A percentile compares a stretch with the other conserved stretches of the same genome.
These are phyloP conservation scores for Aurelia sp. DNA, from an alignment of 30 jellyfish, hydroid and myxozoan species.

Conservation along the genomic window DNA sequence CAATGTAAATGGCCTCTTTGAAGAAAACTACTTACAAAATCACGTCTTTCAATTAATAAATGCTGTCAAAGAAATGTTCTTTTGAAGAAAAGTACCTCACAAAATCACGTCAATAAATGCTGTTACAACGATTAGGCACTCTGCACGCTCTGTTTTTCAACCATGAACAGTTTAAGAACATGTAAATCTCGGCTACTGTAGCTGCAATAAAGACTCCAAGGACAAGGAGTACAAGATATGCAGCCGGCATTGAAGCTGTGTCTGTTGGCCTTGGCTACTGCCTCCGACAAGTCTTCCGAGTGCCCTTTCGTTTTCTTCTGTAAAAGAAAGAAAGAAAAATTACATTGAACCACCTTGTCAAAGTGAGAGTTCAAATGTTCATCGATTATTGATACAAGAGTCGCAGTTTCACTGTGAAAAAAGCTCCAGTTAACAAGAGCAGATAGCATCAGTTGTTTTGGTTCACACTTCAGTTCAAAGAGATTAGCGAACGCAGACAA, in stretches of 20 bases:
- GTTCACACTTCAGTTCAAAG: too few relatives aligned
- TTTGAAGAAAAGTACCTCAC: too few relatives aligned
- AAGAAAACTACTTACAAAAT: too few relatives aligned
- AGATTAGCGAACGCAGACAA: too few relatives aligned
- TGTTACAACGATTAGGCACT: slow-evolving; percentile 83
- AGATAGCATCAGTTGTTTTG: too few relatives aligned
- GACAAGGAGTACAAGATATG: slow-evolving; percentile 73
- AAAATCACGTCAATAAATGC: slow-evolving; percentile 29
- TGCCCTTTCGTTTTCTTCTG: background rate
- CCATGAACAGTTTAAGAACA: slow-evolving; percentile 77
- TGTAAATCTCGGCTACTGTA: slow-evolving; percentile 72
- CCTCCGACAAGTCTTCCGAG: background rate
- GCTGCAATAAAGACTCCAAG: slow-evolving; percentile 74
- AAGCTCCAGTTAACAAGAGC: too few relatives aligned
- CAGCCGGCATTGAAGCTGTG: slow-evolving; percentile 62
- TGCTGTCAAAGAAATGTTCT: slow-evolving; percentile 13
- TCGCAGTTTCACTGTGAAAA: too few relatives aligned
- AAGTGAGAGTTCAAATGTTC: too few relatives aligned
- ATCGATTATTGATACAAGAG: too few relatives aligned
- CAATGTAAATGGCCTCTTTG: too few relatives aligned
- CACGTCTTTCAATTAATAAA: slow-evolving; percentile 7
- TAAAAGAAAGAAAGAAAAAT: background rate
- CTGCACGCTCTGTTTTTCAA: slow-evolving; percentile 72
- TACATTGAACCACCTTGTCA: too few relatives aligned
- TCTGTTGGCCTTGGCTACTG: background rate